Evolutionary conservation across 2,113 vertebrate species (phyloP), one percentile per base, ranked within the genome.

Genomic region (Turdus rufiventris): DNA sequence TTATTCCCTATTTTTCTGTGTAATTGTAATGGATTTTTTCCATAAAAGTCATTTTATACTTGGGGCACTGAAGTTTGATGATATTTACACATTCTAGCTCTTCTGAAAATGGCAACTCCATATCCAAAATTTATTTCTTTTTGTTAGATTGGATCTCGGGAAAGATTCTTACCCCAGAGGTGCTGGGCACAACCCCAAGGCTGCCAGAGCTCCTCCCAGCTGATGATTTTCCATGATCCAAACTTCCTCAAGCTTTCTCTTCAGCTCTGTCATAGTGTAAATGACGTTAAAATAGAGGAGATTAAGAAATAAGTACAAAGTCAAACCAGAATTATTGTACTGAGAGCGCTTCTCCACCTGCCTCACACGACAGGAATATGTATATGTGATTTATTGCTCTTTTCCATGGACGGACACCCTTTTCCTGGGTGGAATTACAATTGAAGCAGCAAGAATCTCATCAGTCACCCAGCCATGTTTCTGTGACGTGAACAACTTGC

Each of bases 11-110:
- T 83, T 85, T 96, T 95, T 89, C 68, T 80, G 45, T 77, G 65
- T 85, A 82, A 96, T 96, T 93, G 67, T 73, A 89, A 89, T 91
- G 94, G 76, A 78, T 73, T 92, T 95, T 53, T 78, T 63, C 38
- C 74, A 73, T 66, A n/a, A 76, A 91, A 92, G 87, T 78, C 91
- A 92, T 75, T 96, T 91, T 48, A 36, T 85, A 92, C 89, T 91
- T 82, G 63, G 73, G 93, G 90, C 82, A 40, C 13, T 79, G 85
- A 76, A 92, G 86, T 79, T 89, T 77, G 76, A 85, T 91, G 83
- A 24, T 93, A 88, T 94, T 92, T 94, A 40, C 72, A 47, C n/a
- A 10, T 85, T 65, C 31, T 3, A 72, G 48, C n/a, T 82, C 38
- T 81, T 56, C 81, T 60, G 13, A 0, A 85, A 95, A 89, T 85